These are phyloP conservation scores for Myotis myotis DNA, from an alignment of 2,797 vertebrate species.

Conservation along the genomic window DNA sequence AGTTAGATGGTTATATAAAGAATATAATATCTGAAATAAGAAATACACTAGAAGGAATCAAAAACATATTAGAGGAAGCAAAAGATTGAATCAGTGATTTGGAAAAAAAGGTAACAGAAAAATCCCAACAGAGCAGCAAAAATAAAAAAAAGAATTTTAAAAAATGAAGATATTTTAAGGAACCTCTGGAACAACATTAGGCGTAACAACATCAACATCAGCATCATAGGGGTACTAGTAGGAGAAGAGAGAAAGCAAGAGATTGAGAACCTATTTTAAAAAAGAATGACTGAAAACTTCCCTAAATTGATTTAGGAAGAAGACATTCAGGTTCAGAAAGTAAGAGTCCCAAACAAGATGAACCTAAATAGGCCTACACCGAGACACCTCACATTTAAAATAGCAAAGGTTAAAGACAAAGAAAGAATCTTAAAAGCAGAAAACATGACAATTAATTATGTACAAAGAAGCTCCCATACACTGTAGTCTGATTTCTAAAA, in stretches of 20 bases:
- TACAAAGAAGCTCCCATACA: background rate
- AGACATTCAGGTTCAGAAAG: background rate
- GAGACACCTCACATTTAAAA: too few species aligned
- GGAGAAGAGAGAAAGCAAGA: background rate
- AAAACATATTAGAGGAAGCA: background rate
- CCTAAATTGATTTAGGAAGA: background rate
- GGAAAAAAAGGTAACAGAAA: background rate
- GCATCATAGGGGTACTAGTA: background rate
- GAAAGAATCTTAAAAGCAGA: too few species aligned
- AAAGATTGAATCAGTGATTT: background rate
- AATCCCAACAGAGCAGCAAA: background rate
- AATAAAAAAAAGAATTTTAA: background rate
- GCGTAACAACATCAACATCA: background rate
- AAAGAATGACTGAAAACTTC: background rate
- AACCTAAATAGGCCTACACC: background rate
- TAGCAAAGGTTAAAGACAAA: too few species aligned
- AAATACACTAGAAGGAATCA: background rate
- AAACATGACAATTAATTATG: background rate
- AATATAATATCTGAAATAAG: too few species aligned
- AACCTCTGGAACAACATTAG: too few species aligned
- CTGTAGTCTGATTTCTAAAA: background rate
- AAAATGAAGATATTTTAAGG: background rate
- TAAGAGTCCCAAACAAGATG: background rate
- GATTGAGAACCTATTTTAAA: background rate
- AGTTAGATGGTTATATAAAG: too few species aligned